Evolutionary conservation across 1,140 invertebrate species (phyloP), one percentile per base, ranked within the genome.

Genomic region (Belonocnema kinseyi): DNA sequence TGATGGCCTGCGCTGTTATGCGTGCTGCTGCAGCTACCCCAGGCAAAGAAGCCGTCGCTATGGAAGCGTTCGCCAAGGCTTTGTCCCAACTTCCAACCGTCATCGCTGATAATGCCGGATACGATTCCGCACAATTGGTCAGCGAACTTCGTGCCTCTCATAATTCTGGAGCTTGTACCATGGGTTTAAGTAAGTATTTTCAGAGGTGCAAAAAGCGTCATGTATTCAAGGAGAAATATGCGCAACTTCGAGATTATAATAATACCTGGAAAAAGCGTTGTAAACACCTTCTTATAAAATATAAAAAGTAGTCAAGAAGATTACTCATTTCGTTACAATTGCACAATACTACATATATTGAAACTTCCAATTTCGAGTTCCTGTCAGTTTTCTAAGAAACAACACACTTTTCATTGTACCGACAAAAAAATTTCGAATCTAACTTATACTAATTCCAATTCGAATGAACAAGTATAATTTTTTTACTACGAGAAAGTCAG

Each of bases 71-170:
- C 93, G 97, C 97, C 26, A 94, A 94, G 80, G 98, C 99, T 50
- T 90, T 97, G 50, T 93, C 95, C 73, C 94, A 97, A 86, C 92
- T 99, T 71, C 99, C 99, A 5, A 98, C 96, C 40, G 96, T 97
- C 71, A 99, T 99, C 83, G 98, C 98, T 40, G 99, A 99, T 89
- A 99, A 99, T 92, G 99, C 97, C 81, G 99, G 99, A 74, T 99
- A 97, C 89, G 99, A 99, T 93, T 99, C 98, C 71, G 97, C 98
- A 12, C 97, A 99, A 83, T 92, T 99, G 40, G 93, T 99, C 51
- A 96, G 97, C 17, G 94, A 98, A 86, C 93, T 99, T 21, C 92
- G 98, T 82, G 98, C 99, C 26, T 93, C 94, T 17, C 99, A 99
- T 90, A 95, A 96, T 58, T 94, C 95, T 81, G 96, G 96, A 71